A percentile compares a stretch with the other conserved stretches of the same genome.
These are phyloP conservation scores for Donacobius atricapilla DNA, from an alignment of 2,113 vertebrate genomes.

Conservation along the genomic window DNA sequence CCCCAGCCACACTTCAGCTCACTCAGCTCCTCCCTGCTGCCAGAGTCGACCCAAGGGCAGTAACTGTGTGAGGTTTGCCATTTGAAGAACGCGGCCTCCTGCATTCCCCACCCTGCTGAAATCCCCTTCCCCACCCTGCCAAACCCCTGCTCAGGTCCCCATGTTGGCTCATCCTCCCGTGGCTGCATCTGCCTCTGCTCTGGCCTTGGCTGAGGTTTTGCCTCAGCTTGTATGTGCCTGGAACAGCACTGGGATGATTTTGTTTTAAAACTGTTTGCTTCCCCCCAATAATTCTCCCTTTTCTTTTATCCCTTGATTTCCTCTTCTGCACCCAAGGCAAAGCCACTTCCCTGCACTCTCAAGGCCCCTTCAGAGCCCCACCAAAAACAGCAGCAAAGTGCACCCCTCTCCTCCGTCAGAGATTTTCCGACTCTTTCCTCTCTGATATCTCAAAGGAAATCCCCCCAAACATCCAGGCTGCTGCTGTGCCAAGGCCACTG, in stretches of 20 bases:
- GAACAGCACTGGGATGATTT: neutral
- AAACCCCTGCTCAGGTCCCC: neutral
- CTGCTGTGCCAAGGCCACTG: neutral
- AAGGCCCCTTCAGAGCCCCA: neutral
- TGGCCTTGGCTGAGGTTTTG: neutral
- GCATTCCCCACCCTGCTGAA: neutral
- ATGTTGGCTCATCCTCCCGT: neutral
- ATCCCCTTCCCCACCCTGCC: neutral
- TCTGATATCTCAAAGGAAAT: neutral
- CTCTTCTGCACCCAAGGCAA: neutral
- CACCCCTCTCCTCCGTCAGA: neutral
- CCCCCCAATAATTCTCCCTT: neutral
- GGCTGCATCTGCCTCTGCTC: neutral
- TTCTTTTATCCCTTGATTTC: neutral
- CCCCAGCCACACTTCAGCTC: neutral
- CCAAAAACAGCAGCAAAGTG: neutral
- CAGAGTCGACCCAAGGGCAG: accelerated
- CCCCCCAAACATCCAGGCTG: neutral
- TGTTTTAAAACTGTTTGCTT: neutral
- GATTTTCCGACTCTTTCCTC: neutral
- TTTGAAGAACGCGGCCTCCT: neutral
- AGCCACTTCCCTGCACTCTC: neutral
- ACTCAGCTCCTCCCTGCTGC: neutral
- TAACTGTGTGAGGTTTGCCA: accelerated
- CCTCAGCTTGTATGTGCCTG: accelerated